phyloP scores from a whole-genome alignment of 2,888 invertebrate genomes.

The Melangyna quadrimaculata region DNA sequence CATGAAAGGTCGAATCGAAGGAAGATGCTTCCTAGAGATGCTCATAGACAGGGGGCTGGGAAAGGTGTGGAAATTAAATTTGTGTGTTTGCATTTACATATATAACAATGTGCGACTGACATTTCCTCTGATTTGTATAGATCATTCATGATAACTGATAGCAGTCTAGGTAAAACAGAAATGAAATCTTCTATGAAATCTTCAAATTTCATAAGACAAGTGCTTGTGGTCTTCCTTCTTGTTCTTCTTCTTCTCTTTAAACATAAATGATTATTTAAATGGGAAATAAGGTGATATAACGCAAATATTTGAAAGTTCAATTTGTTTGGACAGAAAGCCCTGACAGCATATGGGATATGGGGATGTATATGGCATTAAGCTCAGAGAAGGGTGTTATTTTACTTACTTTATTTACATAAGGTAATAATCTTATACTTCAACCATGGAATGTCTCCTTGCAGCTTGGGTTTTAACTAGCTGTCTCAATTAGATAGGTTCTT shows the following conservation, averaged over 20 bases:
- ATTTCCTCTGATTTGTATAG: neutral
- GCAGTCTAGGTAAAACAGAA: constrained; percentile 33
- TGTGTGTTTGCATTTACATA: neutral
- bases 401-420: too few species aligned
- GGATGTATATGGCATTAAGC: too few species aligned
- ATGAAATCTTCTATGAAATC: constrained; percentile 40
- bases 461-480: too few species aligned
- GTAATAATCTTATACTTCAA: too few species aligned
- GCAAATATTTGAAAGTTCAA: constrained; percentile 5
- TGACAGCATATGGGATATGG: too few species aligned
- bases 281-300: constrained; percentile 23
- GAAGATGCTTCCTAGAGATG: neutral
- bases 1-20: neutral
- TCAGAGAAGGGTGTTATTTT: too few species aligned
- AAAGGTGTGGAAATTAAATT: neutral
- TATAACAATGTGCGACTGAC: constrained; percentile 12
- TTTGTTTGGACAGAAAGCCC: neutral
- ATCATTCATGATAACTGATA: neutral
- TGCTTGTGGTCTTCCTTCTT: constrained; percentile 2
- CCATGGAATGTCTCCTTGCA: too few species aligned
- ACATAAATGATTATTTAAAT: constrained; percentile 21
- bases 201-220: constrained; percentile 5
- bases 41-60: neutral
- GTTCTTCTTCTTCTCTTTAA: neutral
- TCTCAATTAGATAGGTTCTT: too few species aligned